Conservation (phyloP, 2,888 invertebrate genomes). For the Oligia strigilis region DNA sequence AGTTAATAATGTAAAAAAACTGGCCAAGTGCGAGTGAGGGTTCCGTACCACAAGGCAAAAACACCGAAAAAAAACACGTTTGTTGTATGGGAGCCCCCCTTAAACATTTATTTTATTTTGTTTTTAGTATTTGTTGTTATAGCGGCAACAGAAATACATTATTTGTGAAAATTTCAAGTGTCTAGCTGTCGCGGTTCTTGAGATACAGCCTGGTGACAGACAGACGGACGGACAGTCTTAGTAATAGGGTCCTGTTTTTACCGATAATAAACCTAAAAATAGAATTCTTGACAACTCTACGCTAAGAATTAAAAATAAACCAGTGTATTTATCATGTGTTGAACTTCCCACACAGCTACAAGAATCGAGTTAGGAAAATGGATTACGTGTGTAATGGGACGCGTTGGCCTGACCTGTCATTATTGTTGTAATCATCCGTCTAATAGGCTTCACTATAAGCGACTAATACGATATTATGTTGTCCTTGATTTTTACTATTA, state of each 20-base stretch:
- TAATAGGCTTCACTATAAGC: slow-evolving; percentile 40
- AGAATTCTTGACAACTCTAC: background rate
- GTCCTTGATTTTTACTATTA: slow-evolving; percentile 20
- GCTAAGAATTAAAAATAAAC: slow-evolving; percentile 26
- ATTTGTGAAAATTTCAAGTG: no score
- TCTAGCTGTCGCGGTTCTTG: no score
- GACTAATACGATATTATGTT: slow-evolving; percentile 19
- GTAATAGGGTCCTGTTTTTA: no score
- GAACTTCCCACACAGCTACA: slow-evolving; percentile 36
- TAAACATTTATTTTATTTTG: no score
- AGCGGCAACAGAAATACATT: no score
- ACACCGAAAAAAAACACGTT: no score
- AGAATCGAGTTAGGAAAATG: slow-evolving; percentile 43
- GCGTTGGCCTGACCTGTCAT: slow-evolving; percentile 44
- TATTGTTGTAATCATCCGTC: slow-evolving; percentile 37
- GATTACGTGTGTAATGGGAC: slow-evolving; percentile 46
- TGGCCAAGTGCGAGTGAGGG: no score
- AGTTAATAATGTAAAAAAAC: background rate
- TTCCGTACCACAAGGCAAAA: no score
- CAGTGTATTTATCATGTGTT: slow-evolving; percentile 15
- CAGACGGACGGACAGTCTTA: no score
- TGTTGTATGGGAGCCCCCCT: no score
- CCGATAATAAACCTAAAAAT: background rate
- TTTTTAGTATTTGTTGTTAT: no score
- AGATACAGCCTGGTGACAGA: no score